Evolutionary conservation across 2,888 invertebrate species (phyloP).

Genomic region (Sussaba pulchella): DNA sequence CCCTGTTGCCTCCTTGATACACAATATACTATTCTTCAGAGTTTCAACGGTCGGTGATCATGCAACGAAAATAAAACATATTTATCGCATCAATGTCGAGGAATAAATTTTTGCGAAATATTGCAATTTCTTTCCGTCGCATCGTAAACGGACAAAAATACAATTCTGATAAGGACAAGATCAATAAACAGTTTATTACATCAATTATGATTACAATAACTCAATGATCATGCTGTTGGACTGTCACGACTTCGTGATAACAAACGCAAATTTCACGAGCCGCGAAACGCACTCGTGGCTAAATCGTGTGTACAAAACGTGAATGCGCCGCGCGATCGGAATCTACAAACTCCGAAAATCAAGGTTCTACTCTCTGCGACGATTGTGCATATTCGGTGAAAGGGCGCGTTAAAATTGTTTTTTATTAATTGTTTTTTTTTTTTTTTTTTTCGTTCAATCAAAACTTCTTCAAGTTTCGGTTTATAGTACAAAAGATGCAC

Average conservation of each 20-base stretch:
- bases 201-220: constrained; percentile 70
- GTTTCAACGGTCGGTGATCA: too few species aligned
- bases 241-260: constrained; percentile 54
- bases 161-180: constrained; percentile 50
- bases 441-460: constrained; percentile 9
- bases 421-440: constrained; percentile 8
- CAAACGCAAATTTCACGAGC: constrained; percentile 56
- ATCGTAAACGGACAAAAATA: too few species aligned
- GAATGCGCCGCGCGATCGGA: constrained; percentile 53
- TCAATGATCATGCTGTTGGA: constrained; percentile 63
- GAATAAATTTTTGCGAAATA: too few species aligned
- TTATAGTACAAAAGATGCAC: constrained; percentile 53
- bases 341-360: constrained; percentile 54
- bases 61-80: too few species aligned
- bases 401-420: constrained; percentile 42
- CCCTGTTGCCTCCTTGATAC: too few species aligned
- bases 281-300: constrained; percentile 40
- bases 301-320: constrained; percentile 55
- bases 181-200: constrained; percentile 69
- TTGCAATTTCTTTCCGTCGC: too few species aligned
- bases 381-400: constrained; percentile 54
- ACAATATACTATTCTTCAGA: too few species aligned
- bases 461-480: not conserved
- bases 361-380: constrained; percentile 53
- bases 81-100: too few species aligned